phyloP scores from a whole-genome alignment of 1,140 invertebrate genomes.

The Euwallacea fornicatus region DNA sequence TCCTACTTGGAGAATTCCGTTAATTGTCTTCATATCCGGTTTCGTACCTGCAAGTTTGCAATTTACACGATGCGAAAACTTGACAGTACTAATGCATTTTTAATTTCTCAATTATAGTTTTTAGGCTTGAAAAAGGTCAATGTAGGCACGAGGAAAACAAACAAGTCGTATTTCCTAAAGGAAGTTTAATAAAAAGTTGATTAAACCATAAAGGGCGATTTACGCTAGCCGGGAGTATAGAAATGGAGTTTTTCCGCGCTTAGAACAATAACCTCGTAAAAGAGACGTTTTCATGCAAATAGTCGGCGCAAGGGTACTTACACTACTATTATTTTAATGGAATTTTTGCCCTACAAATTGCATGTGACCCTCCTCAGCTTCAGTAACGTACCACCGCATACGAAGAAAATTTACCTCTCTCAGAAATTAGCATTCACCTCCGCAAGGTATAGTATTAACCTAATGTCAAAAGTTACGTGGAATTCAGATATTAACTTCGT shows the following conservation, averaged over 20 bases:
- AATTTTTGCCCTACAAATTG: neutral
- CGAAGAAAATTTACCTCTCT: too few relatives aligned
- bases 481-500: too few relatives aligned
- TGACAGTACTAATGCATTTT: neutral
- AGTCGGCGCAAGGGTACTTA: neutral
- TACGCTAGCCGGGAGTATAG: neutral
- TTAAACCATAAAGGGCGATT: slow-evolving; percentile 4
- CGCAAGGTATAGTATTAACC: too few relatives aligned
- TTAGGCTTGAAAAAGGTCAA: too few relatives aligned
- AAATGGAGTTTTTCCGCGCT: neutral
- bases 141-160: neutral
- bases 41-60: neutral
- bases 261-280: slow-evolving; percentile 3
- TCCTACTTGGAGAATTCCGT: neutral
- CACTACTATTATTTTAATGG: neutral
- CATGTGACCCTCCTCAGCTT: too few relatives aligned
- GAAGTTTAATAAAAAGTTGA: slow-evolving; percentile 1
- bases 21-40: slow-evolving; percentile 13
- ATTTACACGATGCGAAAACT: neutral
- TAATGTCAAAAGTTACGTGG: too few relatives aligned
- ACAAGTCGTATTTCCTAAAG: neutral
- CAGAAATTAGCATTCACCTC: too few relatives aligned
- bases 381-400: too few relatives aligned
- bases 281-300: neutral
- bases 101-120: neutral